phyloP scores from a whole-genome alignment of 2,113 vertebrate genomes.

The Scomber japonicus region DNA sequence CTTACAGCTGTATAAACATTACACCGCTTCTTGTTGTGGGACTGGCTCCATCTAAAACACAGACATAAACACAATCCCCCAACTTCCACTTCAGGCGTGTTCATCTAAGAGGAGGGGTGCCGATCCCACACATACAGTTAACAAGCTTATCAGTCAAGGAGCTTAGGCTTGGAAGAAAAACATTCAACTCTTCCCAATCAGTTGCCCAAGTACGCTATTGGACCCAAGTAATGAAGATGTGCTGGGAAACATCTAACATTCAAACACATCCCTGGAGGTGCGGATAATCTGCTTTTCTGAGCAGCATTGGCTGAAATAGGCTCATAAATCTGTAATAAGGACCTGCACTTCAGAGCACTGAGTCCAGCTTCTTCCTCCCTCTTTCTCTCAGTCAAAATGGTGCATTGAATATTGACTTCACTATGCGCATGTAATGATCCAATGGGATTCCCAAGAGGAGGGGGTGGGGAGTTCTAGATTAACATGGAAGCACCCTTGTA shows the following conservation, averaged over 20 bases:
- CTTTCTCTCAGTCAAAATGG: conserved; percentile 49
- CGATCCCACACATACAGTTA: conserved; percentile 43
- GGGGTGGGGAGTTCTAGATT: not conserved
- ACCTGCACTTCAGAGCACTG: conserved; percentile 39
- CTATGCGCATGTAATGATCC: conserved; percentile 11
- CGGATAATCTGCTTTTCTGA: conserved; percentile 73
- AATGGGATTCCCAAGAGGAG: conserved; percentile 12
- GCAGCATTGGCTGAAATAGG: conserved; percentile 63
- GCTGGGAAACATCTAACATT: conserved; percentile 45
- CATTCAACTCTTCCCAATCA: conserved; percentile 50
- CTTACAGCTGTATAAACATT: conserved; percentile 30
- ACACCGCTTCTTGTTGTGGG: not conserved
- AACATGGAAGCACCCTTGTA: not conserved
- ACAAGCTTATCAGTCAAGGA: conserved; percentile 64
- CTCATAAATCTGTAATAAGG: conserved; percentile 73
- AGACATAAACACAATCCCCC: conserved; percentile 29
- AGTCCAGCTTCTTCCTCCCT: conserved; percentile 24
- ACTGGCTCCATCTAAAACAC: conserved; percentile 16
- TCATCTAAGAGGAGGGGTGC: conserved; percentile 15
- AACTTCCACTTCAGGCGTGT: conserved; percentile 30
- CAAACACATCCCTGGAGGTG: conserved; percentile 50
- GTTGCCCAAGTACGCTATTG: conserved; percentile 29
- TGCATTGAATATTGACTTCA: conserved; percentile 48
- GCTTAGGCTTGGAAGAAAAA: conserved; percentile 51
- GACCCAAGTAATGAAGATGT: conserved; percentile 58